Conservation (phyloP, 2,113 vertebrate genomes). For the Colaptes auratus region DNA sequence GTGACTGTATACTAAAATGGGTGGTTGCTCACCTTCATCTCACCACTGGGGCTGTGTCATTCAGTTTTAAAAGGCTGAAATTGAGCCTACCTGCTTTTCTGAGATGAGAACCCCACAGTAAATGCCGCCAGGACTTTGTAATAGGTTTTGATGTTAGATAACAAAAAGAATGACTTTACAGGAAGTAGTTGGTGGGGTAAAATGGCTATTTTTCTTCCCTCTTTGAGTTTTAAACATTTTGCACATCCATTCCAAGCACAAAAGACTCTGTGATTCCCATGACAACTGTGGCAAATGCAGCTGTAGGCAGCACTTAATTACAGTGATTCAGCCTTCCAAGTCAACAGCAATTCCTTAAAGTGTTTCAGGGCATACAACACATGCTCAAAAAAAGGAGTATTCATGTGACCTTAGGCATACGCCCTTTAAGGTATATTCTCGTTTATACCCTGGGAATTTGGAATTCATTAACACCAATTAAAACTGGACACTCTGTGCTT, state of each 20-base stretch:
- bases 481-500: background rate
- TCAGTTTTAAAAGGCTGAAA: background rate
- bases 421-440: background rate
- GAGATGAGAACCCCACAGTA: background rate
- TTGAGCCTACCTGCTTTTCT: background rate
- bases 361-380: background rate
- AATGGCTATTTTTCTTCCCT: background rate
- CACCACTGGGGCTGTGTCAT: background rate
- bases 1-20: background rate
- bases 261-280: slow-evolving; percentile 16
- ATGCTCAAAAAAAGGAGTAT: background rate
- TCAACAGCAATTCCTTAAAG: background rate
- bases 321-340: slow-evolving; percentile 8
- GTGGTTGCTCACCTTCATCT: background rate
- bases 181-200: background rate
- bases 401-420: background rate
- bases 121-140: background rate
- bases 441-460: background rate
- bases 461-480: slow-evolving; percentile 55
- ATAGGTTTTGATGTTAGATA: background rate
- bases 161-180: background rate
- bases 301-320: slow-evolving; percentile 31
- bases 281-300: slow-evolving; percentile 47
- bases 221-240: background rate
- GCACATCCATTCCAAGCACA: slow-evolving; percentile 6